Evolutionary conservation across 2,113 vertebrate species (phyloP).

Genomic region (Pelobates fuscus): DNA sequence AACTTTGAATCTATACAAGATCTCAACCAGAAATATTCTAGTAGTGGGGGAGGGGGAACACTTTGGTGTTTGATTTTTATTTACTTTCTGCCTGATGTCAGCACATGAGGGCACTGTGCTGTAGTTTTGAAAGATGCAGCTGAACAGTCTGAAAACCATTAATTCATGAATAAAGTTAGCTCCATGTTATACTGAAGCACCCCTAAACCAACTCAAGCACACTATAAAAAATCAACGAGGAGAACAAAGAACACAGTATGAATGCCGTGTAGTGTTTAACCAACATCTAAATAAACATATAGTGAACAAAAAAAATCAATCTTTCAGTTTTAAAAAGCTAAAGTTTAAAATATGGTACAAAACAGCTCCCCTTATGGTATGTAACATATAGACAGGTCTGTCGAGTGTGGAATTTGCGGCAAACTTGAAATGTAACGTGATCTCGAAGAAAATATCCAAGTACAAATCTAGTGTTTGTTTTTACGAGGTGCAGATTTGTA

Average conservation of each 20-base stretch:
- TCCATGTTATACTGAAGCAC: conserved; percentile 55
- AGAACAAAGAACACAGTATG: conserved; percentile 61
- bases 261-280: conserved; percentile 69
- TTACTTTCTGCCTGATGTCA: conserved; percentile 49
- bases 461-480: background rate
- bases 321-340: conserved; percentile 72
- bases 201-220: conserved; percentile 55
- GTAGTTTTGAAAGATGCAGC: conserved; percentile 55
- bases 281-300: conserved; percentile 80
- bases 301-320: conserved; percentile 74
- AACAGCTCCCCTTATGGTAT: conserved; percentile 71
- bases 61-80: conserved; percentile 35
- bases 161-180: conserved; percentile 52
- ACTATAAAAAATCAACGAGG: conserved; percentile 52
- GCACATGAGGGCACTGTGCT: conserved; percentile 67
- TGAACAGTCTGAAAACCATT: conserved; percentile 45
- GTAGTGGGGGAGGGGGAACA: background rate
- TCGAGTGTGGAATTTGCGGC: conserved; percentile 56
- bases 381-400: conserved; percentile 68
- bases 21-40: background rate
- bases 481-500: background rate
- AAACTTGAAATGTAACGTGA: conserved; percentile 57
- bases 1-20: too few species aligned
- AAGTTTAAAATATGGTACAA: conserved; percentile 65
- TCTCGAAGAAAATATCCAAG: background rate